Evolutionary conservation across 2,797 vertebrate species (phyloP).

Genomic region (Aphelocoma californica): DNA sequence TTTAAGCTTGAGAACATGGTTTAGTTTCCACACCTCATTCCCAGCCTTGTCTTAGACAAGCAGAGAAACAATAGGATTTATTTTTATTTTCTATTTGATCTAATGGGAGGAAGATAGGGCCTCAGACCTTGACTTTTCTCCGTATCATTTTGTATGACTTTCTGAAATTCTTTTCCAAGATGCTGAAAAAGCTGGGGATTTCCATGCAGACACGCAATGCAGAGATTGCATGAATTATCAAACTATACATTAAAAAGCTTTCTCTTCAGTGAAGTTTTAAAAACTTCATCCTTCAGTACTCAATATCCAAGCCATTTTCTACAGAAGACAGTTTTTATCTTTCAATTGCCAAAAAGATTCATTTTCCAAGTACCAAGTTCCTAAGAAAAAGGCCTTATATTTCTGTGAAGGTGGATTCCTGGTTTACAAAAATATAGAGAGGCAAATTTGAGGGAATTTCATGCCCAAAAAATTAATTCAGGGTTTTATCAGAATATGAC

Average conservation of each 20-base stretch:
- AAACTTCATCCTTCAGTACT: not conserved
- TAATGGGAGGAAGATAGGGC: not conserved
- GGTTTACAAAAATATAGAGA: not conserved
- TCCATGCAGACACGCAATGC: not conserved
- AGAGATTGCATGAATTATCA: not conserved
- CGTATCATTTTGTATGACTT: not conserved
- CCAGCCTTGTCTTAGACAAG: not conserved
- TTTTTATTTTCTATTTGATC: conserved; percentile 53
- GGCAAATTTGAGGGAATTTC: not conserved
- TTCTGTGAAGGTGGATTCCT: not conserved
- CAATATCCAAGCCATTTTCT: not conserved
- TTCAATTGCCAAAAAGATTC: not conserved
- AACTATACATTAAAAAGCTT: not conserved
- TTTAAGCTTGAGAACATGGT: not conserved
- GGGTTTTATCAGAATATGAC: not conserved
- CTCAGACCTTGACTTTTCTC: conserved; percentile 50
- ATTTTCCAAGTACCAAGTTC: not conserved
- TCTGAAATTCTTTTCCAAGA: not conserved
- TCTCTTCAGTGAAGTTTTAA: not conserved
- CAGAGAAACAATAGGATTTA: conserved; percentile 53
- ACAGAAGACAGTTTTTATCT: not conserved
- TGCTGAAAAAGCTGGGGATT: not conserved
- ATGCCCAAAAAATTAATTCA: not conserved
- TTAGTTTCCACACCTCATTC: conserved; percentile 26
- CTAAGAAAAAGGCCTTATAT: not conserved